Evolutionary conservation across 2,888 invertebrate genomes (phyloP).

Genomic region (Sipha maydis): DNA sequence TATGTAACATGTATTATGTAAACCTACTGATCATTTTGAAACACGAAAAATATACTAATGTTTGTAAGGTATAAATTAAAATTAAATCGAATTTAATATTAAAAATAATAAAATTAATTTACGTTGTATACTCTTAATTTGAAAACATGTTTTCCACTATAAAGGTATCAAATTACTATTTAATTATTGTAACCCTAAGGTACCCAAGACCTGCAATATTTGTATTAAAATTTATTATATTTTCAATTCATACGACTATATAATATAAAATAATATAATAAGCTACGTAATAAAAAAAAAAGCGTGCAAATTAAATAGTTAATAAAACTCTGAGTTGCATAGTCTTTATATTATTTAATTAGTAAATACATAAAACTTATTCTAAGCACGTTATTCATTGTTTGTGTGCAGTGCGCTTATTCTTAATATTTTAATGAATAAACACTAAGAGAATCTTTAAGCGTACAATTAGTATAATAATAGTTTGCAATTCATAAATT

Average conservation of each 20-base stretch:
- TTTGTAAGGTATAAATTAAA: no score
- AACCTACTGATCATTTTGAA: no score
- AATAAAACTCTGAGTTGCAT: slow-evolving; percentile 23
- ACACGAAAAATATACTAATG: no score
- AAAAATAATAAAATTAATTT: neutral
- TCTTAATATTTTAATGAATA: slow-evolving; percentile 16
- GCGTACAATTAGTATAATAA: neutral
- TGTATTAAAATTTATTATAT: neutral
- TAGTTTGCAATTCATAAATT: neutral
- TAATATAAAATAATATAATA: neutral
- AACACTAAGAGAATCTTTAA: slow-evolving; percentile 2
- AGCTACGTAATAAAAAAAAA: neutral
- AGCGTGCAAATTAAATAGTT: neutral
- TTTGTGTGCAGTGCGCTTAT: neutral
- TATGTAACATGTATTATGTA: no score
- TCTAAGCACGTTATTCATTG: slow-evolving; percentile 11
- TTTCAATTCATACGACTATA: neutral
- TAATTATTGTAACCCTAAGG: neutral
- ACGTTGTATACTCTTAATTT: neutral
- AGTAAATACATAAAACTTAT: slow-evolving; percentile 17
- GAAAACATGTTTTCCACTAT: neutral
- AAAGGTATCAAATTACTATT: neutral
- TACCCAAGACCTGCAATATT: neutral
- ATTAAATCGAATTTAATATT: neutral
- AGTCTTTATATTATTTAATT: slow-evolving; percentile 25